Conservation (phyloP, 2,113 vertebrate species). For the Megaleporinus macrocephalus region DNA sequence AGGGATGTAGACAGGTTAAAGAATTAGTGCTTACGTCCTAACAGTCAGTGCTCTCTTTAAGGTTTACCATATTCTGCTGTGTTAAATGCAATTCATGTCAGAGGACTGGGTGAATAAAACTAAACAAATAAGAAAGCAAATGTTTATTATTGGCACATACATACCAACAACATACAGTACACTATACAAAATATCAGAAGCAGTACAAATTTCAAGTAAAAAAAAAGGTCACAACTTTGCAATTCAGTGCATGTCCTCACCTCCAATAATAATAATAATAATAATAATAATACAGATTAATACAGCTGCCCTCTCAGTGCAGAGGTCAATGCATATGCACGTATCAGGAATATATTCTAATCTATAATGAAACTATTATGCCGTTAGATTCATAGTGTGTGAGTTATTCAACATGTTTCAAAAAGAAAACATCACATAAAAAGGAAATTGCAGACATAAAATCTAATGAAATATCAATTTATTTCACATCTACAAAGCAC, state of each 20-base stretch:
- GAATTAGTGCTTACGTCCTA: no score
- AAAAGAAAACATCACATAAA: not conserved
- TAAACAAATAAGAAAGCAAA: constrained; percentile 36
- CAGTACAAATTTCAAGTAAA: constrained; percentile 54
- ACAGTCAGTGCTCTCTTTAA: no score
- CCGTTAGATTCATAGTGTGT: not conserved
- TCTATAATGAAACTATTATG: not conserved
- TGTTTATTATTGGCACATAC: constrained; percentile 3
- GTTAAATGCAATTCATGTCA: not conserved
- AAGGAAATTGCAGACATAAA: not conserved
- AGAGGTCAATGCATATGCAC: not conserved
- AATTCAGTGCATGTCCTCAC: constrained; percentile 33
- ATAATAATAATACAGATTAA: not conserved
- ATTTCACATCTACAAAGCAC: not conserved
- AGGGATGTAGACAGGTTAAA: no score
- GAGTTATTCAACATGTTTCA: not conserved
- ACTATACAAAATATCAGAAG: constrained; percentile 27
- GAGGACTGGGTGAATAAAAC: not conserved
- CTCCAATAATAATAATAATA: constrained; percentile 10
- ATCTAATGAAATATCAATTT: not conserved
- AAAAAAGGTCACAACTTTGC: constrained; percentile 54
- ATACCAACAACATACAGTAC: constrained; percentile 37
- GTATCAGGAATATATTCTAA: not conserved
- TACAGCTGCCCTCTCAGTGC: not conserved
- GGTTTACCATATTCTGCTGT: no score